Evolutionary conservation across 1,140 invertebrate genomes (phyloP), one percentile per base, ranked within the genome.

Genomic region (Lerema accius): DNA sequence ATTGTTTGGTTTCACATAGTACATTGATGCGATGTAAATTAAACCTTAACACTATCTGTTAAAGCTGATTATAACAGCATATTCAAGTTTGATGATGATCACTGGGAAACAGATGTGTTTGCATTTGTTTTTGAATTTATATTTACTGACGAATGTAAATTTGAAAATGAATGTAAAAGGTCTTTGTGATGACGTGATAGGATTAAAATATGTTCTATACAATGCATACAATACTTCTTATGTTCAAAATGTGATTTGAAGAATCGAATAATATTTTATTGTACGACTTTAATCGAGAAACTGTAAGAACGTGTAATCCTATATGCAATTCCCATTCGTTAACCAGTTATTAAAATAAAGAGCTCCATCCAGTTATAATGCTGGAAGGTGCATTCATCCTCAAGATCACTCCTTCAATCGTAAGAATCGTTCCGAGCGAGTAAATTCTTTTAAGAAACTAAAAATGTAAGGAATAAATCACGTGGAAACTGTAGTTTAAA

Each of bases 71-170:
- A 23, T 23, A n/a, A n/a, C n/a, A n/a, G n/a, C n/a, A n/a, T n/a
- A n/a, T n/a, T 23, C 19, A 23, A n/a, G n/a, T n/a, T n/a, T n/a
- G n/a, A n/a, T 23, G 19, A 23, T 23, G 2, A 23, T 5, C 2
- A 23, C 5, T 23, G 5, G 5, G 19, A 23, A 23, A 23, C 19
- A 23, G 19, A 23, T 23, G 19, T 23, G 19, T 23, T 3, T 66
- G 46, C 72, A 74, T 71, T 74, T 67, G 64, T 66, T 50, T 60
- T 55, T 37, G 56, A 53, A 10, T 69, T 66, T 63, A 59, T 62
- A 60, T 32, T 50, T 45, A 39, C 55, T 28, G 60, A 19, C 70
- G 46, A 75, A 13, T 17, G n/a, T 4, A 28, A 17, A 42, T 17
- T 13, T 11, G 14, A 66, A 65, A 58, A 73, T 73, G 71, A 50